A percentile compares a stretch with the other conserved stretches of the same genome.
Conservation (phyloP, 92 coral and sea anemone species). For the Muricea muricata region DNA sequence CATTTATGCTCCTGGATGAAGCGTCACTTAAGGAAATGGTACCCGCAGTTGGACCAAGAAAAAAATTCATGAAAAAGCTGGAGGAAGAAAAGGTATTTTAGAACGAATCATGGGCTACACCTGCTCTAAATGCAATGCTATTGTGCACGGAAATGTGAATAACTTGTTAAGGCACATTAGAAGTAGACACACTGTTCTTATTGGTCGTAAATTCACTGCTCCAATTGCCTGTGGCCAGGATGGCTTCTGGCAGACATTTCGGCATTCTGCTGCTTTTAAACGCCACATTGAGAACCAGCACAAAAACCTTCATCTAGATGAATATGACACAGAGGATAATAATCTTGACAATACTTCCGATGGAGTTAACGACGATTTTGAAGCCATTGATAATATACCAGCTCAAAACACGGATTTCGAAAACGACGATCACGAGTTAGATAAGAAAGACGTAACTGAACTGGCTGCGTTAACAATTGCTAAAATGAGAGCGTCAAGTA, state of each 20-base stretch:
- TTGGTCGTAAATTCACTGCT: background rate
- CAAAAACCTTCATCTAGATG: background rate
- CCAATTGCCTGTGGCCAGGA: background rate
- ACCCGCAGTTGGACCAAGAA: too few species aligned
- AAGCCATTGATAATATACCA: background rate
- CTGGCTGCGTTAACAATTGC: background rate
- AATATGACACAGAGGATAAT: background rate
- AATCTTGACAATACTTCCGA: too few species aligned
- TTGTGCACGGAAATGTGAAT: background rate
- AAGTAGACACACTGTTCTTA: background rate
- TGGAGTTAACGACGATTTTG: background rate
- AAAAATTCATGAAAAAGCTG: too few species aligned
- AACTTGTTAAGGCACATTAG: background rate
- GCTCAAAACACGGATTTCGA: too few species aligned
- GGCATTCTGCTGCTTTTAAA: background rate
- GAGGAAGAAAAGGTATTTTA: too few species aligned
- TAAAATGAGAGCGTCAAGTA: background rate
- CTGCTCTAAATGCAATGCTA: background rate
- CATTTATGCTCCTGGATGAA: too few species aligned
- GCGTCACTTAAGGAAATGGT: too few species aligned
- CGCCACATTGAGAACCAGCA: background rate
- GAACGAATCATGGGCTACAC: conserved; percentile 1
- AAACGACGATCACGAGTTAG: background rate
- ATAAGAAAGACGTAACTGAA: background rate
- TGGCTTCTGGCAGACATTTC: background rate